Conservation (phyloP, 2,113 vertebrate genomes). For the Megaleporinus macrocephalus region DNA sequence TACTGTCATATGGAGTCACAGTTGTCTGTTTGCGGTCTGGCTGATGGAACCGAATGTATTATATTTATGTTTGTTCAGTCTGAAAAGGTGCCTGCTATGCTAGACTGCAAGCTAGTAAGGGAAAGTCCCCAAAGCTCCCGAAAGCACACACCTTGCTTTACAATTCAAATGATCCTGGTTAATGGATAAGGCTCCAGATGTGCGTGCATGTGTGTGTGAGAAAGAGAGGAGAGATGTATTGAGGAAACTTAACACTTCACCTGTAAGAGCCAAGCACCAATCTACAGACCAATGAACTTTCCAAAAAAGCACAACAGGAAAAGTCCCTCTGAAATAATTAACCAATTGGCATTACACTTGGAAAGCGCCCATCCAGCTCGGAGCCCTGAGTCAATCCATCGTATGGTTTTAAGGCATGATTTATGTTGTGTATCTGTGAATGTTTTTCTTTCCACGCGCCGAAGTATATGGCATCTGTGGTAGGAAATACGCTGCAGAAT, state of each 20-base stretch:
- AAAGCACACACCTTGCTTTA: not conserved
- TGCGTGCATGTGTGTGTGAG: constrained; percentile 3
- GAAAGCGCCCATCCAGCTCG: not conserved
- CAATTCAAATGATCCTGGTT: constrained; percentile 22
- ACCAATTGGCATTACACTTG: not conserved
- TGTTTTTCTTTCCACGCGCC: constrained; percentile 64
- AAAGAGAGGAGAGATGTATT: constrained; percentile 5
- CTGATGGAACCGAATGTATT: not conserved
- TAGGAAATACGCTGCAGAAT: constrained; percentile 68
- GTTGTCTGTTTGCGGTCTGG: not conserved
- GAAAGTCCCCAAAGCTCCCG: not conserved
- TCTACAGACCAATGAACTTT: not conserved
- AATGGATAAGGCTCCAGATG: not conserved
- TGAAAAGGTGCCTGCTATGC: not conserved
- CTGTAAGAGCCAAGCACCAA: too few species aligned
- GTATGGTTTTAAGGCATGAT: constrained; percentile 36
- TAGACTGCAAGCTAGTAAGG: not conserved
- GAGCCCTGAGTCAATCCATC: constrained; percentile 7
- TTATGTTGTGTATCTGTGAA: constrained; percentile 55
- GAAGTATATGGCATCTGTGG: constrained; percentile 22
- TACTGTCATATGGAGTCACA: not conserved
- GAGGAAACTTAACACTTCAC: not conserved
- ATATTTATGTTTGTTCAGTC: not conserved
- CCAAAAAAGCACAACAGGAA: not conserved
- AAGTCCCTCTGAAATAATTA: not conserved